Evolutionary conservation across 1,140 invertebrate genomes (phyloP).

Genomic region (Pogonomyrmex barbatus): DNA sequence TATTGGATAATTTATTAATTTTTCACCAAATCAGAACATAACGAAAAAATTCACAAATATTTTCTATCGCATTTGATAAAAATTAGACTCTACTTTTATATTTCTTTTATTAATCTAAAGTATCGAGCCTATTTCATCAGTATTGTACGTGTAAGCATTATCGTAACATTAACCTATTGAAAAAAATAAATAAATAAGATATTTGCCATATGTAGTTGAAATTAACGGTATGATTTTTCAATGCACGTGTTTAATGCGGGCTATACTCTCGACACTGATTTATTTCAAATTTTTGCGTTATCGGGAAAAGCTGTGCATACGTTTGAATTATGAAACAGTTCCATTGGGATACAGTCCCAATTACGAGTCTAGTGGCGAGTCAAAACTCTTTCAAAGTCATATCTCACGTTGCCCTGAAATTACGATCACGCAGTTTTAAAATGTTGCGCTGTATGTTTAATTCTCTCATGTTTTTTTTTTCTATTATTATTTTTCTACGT

Average conservation of each 20-base stretch:
- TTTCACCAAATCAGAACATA: neutral
- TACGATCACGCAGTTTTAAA: constrained; percentile 24
- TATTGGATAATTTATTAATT: neutral
- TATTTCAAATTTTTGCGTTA: constrained; percentile 61
- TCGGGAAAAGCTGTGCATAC: constrained; percentile 42
- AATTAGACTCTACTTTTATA: neutral
- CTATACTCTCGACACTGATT: constrained; percentile 49
- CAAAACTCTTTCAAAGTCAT: constrained; percentile 46
- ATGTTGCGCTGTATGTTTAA: constrained; percentile 9
- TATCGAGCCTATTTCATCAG: neutral
- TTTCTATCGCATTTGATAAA: neutral
- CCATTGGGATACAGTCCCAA: constrained; percentile 52
- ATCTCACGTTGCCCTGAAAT: constrained; percentile 26
- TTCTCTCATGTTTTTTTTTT: neutral
- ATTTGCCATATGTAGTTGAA: constrained; percentile 7
- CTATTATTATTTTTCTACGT: neutral
- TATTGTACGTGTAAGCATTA: neutral
- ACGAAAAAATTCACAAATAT: neutral
- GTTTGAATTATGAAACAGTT: constrained; percentile 63
- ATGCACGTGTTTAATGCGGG: constrained; percentile 25
- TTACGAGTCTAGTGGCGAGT: constrained; percentile 41
- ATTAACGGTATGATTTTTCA: constrained; percentile 40
- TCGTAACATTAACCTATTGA: constrained; percentile 27
- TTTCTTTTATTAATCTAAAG: constrained; percentile 13
- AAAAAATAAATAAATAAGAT: neutral